Base-by-base conservation (phyloP, 2,888 invertebrate species). In the Eurytoma californica region DNA sequence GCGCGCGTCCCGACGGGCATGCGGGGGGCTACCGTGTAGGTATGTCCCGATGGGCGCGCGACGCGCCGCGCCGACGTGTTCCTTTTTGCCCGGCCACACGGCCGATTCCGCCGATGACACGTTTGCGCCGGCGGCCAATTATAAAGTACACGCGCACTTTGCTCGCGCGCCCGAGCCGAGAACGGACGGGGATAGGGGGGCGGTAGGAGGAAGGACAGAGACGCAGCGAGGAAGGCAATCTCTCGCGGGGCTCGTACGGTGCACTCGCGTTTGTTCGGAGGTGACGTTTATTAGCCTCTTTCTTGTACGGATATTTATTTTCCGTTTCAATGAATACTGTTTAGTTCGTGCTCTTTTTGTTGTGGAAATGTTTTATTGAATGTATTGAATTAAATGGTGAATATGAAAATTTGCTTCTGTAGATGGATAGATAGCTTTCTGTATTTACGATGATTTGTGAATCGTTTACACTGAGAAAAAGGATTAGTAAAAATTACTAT, bases 131-230 rank as follows among this genome's bases (percentile, higher is more conserved):
- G 51, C 47, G 67, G 72, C 79, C 79, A 79, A 79, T 79, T 79
- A 79, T 79, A 79, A 79, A 76, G 75, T 79, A 79, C 79, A 79
- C 60, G 79, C 69, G 68, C 65, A 55, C 69, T 61, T 58, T 68
- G 68, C 68, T 57, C 57, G 12, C 65, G 68, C 49, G 24, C 67
- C 60, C 58, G 53, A 14, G 55, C 5, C 20, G 39, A 76, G 61
- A 67, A 20, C 1, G 24, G 18, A 30, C 39, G 9, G 39, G 39
- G 39, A 39, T 53, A 53, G 3, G 53, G n/a, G 53, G 53, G 53
- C 12, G 3, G 5, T 3, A 66, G 73, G 47, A 30, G 53, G 67
- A 49, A 18, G 28, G 66, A 39, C 51, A 14, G 28, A 67, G 53
- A 24, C 39, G 20, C 49, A 47, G 20, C 39, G 39, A 39, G 39